Conservation (phyloP, 2,113 vertebrate genomes). For the Pycnonotus jocosus region DNA sequence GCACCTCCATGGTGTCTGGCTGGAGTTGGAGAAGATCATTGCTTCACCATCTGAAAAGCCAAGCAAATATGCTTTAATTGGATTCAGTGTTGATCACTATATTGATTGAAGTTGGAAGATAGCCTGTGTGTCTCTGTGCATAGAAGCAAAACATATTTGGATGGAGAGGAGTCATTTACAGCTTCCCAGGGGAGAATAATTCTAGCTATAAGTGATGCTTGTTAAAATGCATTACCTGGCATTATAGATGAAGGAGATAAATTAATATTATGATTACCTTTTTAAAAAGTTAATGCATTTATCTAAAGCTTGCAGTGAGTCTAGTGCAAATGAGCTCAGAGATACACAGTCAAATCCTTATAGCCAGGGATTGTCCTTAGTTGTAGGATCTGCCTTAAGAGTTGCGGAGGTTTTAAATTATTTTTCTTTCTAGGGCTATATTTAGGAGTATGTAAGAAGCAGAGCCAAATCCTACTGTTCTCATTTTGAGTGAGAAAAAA, state of each 20-base stretch:
- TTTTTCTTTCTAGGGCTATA: background rate
- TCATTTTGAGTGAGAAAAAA: background rate
- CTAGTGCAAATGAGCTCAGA: background rate
- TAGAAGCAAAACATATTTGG: background rate
- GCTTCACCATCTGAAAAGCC: background rate
- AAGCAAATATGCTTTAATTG: conserved; percentile 10
- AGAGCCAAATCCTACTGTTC: background rate
- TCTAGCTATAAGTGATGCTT: background rate
- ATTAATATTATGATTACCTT: background rate
- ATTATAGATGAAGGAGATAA: conserved; percentile 3
- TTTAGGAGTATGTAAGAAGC: background rate
- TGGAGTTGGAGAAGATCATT: background rate
- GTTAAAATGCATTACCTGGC: background rate
- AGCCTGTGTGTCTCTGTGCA: background rate
- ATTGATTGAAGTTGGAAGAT: conserved; percentile 21
- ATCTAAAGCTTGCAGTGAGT: background rate
- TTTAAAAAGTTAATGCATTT: background rate
- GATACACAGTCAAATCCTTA: background rate
- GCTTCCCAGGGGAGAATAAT: background rate
- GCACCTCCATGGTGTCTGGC: background rate
- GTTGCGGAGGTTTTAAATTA: background rate
- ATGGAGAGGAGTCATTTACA: background rate
- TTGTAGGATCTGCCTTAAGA: background rate
- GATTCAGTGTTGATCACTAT: background rate
- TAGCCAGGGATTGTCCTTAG: background rate